Evolutionary conservation across 1,140 invertebrate species (phyloP), one percentile per base, ranked within the genome.

Genomic region (Ectropis grisescens): DNA sequence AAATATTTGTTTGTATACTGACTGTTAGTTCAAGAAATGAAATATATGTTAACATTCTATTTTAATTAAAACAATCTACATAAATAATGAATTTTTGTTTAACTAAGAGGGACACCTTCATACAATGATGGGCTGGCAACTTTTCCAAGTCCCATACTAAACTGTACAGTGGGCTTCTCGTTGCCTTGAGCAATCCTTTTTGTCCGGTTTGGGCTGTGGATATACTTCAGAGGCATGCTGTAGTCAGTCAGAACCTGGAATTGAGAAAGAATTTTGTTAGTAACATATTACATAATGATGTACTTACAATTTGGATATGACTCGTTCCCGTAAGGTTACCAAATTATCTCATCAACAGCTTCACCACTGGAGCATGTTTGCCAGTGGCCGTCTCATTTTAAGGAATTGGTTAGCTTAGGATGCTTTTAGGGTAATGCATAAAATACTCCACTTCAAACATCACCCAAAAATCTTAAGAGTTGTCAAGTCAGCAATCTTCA

Each of bases 141-240:
- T 52, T 72, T 84, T 7, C 86, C 87, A 16, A 90, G 48, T 2
- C 75, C 74, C 41, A 85, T 81, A 1, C 62, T 60, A 10, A 88
- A 56, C 47, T 85, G 48, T 2, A 84, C 47, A 1, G 81, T 86
- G 1, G 89, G 85, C 37, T 79, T 83, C 65, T 91, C 89, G 41
- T 80, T 82, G 6, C 85, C 84, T 45, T 85, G 45, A 0, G 88
- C 89, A 24, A 88, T 41, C 52, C 80, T 83, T 22, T 84, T 81
- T 7, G 55, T 62, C 49, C 83, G 78, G 11, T 84, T 82, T 2
- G 76, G 69, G 1, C 44, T 69, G 24, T 54, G 36, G 33, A 86
- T 87, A 48, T 89, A 90, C 19, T 60, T 41, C 1, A 91, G 43
- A 25, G 82, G 66, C 58, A 91, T 71, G 37, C 56, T 56, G 41